Evolutionary conservation across 2,797 vertebrate genomes (phyloP), one percentile per base, ranked within the genome.

Genomic region (Nyctalus aviator): DNA sequence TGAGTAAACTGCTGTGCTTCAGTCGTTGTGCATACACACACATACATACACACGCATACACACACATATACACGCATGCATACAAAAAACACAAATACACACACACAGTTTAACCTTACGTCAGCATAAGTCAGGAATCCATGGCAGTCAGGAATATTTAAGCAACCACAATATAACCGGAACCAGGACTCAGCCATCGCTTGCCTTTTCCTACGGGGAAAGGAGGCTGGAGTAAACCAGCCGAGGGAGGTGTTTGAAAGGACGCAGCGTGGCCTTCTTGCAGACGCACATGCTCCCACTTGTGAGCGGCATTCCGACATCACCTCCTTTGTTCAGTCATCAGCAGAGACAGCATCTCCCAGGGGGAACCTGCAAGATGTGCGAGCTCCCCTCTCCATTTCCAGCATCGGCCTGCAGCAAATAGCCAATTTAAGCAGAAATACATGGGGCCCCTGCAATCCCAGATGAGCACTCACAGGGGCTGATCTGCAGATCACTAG

Each of bases 401-500:
- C 71, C 68, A 90, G 0, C 41, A 25, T 90, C 93, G 95, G 91
- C 96, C 44, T 53, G 59, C 62, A 93, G 41, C 71, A 97, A 97
- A 97, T 50, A 93, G 18, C 6, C n/a, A 93, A 94, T 91, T 96
- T 95, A 95, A 85, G 15, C 25, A 84, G 66, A 35, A 8, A 73
- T 91, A 18, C 59, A 89, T 66, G 13, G 76, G 89, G 82, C 50
- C 23, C 78, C 55, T n/a, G 85, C 92, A 0, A 95, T 32, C 75
- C 18, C 10, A 2, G 12, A 78, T 94, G 25, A 97, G 48, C 46
- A 53, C 32, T 94, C 94, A 72, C 6, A 96, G 90, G 20, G 57
- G 81, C 13, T 94, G 77, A 97, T 95, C 55, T 95, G 82, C 27
- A 96, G 93, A 95, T 95, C 76, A 92, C 83, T 48, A 78, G 0